Percentiles rank a stretch among this genome's conserved stretches.
phyloP scores from a whole-genome alignment of 2,797 vertebrate species.

The Tragelaphus eurycerus region DNA sequence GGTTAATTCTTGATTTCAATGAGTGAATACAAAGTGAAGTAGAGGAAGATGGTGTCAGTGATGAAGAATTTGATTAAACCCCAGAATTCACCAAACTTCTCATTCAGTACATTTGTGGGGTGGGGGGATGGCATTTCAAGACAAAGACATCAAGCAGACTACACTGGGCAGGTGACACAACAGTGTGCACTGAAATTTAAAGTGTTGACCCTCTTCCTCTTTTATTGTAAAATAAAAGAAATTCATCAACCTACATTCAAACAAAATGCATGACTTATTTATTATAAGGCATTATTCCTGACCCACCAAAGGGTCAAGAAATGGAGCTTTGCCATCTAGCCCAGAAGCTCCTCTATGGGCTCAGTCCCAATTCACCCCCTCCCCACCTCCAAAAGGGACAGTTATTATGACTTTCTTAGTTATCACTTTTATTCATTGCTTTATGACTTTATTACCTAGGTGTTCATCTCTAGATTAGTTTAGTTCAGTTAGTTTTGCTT shows the following conservation, averaged over 20 bases:
- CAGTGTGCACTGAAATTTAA: neutral
- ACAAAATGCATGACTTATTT: neutral
- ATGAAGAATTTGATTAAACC: neutral
- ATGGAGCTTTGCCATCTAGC: neutral
- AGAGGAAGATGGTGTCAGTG: neutral
- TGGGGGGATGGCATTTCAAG: fast-evolving
- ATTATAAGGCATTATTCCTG: neutral
- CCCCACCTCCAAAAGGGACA: neutral
- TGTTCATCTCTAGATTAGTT: neutral
- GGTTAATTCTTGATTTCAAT: neutral
- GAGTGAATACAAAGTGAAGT: neutral
- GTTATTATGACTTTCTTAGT: neutral
- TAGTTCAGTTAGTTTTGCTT: neutral
- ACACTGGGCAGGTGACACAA: neutral
- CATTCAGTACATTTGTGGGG: neutral
- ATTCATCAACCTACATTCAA: neutral
- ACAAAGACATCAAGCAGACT: neutral
- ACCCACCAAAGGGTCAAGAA: neutral
- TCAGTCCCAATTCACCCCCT: neutral
- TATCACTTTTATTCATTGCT: neutral
- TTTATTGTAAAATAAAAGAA: neutral
- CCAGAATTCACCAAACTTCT: neutral
- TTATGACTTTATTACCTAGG: neutral
- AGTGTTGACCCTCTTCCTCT: neutral
- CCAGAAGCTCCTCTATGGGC: neutral